These are phyloP conservation scores for Hydrotaea cyrtoneurina DNA, from an alignment of 2,888 invertebrate species.

Conservation along the genomic window DNA sequence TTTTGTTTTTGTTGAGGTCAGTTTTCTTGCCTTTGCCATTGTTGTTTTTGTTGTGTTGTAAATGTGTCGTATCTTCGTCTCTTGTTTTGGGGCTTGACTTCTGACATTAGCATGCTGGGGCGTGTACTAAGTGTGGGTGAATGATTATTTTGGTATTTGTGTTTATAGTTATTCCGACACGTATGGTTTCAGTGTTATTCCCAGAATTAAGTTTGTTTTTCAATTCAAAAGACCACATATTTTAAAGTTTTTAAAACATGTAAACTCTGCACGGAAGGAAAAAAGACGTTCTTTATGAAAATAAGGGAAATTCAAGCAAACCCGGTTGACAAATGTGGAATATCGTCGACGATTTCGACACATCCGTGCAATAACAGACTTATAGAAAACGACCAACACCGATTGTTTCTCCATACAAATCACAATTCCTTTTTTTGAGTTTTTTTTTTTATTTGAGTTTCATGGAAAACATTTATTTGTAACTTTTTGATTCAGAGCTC, in stretches of 20 bases:
- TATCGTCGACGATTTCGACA: too few relatives aligned
- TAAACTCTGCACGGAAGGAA: too few relatives aligned
- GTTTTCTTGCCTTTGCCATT: constrained; percentile 37
- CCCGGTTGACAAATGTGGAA: too few relatives aligned
- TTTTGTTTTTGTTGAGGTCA: constrained; percentile 62
- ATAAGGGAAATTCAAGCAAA: too few relatives aligned
- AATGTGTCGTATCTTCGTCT: constrained; percentile 23
- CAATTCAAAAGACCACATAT: not conserved
- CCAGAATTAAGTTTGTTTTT: constrained; percentile 13
- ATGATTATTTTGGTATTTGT: constrained; percentile 19
- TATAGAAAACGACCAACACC: too few relatives aligned
- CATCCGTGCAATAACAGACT: too few relatives aligned
- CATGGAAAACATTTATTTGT: not conserved
- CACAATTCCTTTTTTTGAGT: too few relatives aligned
- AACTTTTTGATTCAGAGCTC: too few relatives aligned
- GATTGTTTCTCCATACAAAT: too few relatives aligned
- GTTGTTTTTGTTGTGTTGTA: not conserved
- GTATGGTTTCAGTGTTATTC: constrained; percentile 48
- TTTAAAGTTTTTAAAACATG: not conserved
- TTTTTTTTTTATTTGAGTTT: too few relatives aligned
- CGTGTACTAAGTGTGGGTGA: constrained; percentile 14
- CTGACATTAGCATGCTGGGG: constrained; percentile 62
- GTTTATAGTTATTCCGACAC: constrained; percentile 36
- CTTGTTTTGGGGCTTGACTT: constrained; percentile 56
- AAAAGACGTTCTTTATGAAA: too few relatives aligned